Evolutionary conservation across 2,113 vertebrate genomes (phyloP), one percentile per base, ranked within the genome.

Genomic region (Zapus hudsonius): DNA sequence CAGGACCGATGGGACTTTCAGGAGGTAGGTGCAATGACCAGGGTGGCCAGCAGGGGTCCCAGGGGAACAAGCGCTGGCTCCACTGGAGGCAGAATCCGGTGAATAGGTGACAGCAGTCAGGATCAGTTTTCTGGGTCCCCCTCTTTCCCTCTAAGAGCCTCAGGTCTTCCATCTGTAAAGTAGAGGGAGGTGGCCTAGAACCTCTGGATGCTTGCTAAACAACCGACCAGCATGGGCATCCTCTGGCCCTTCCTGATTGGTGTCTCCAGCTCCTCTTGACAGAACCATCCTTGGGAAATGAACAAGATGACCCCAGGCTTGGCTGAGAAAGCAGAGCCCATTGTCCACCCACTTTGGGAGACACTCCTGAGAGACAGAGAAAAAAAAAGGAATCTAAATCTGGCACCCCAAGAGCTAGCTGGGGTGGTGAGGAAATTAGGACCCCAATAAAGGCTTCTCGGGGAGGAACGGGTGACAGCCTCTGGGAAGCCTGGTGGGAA

Each of bases 401-500:
- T 38, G 57, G 40, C 19, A 72, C 40, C 73, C 36, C 2, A 25
- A 7, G 13, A 79, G 47, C 67, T 80, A 20, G 25, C 29, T 38
- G 40, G 52, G 25, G 31, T 67, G 69, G 19, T 61, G 44, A 85
- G 15, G 57, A 76, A 84, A 40, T 3, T 19, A 23, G 36, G 42
- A 27, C 33, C 27, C 40, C 27, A 10, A 22, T 16, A 25, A 40
- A 47, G 76, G 38, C 20, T 59, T 47, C 74, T 44, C 19, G 19
- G 70, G 67, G 12, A 5, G 57, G 31, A 38, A 73, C 15, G 31
- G 47, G 16, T 4, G 17, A 31, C 40, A 38, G 38, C 20, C 98
- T 98, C 96, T 98, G 98, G 40, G 98, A 98, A 70, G 40, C 27
- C 36, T 13, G 11, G 6, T 38, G 59, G 66, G n/a, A 80, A 75